Evolutionary conservation across 2,888 invertebrate species (phyloP), one percentile per base, ranked within the genome.

Genomic region (Danaus chrysippus): DNA sequence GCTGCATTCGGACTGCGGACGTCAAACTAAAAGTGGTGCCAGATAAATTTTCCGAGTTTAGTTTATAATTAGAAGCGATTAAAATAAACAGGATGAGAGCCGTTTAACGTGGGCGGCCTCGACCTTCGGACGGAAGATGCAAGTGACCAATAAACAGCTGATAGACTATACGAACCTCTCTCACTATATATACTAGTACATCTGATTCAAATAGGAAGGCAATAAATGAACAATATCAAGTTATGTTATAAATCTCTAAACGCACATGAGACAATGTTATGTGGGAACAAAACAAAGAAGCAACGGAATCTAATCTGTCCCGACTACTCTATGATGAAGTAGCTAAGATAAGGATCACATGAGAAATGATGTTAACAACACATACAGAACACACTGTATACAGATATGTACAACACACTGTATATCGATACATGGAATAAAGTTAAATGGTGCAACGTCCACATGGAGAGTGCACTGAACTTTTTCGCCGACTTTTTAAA

Each of bases 61-160:
- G 70, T 73, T 73, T 87, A 87, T 83, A 86, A 86, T 83, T 86
- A 84, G 83, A 81, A 59, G 73, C 72, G 71, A 72, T 74, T 86
- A 85, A 80, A 84, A 87, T 88, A 88, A 81, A 61, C 64, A 75
- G 79, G 77, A 78, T 79, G 81, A 79, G 80, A 76, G 79, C 76
- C 82, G 79, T 76, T 73, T 72, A 72, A 79, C 76, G 89, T 87
- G 82, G 86, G 86, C 70, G 82, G 71, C 23, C 73, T 71, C 74
- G 83, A 82, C 86, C 85, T 87, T 87, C 85, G 84, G 79, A 81
- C 76, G 79, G 72, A 74, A 73, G 78, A 78, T 78, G 71, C 68
- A 70, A 73, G 72, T 75, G 73, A 71, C 78, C 74, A 79, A 76
- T 75, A 70, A n/a, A 78, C 82, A 76, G 71, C 23, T 23, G 84